These are phyloP conservation scores for Zhuqinia jingwanae DNA, from an alignment of 2,888 invertebrate genomes.

Conservation along the genomic window DNA sequence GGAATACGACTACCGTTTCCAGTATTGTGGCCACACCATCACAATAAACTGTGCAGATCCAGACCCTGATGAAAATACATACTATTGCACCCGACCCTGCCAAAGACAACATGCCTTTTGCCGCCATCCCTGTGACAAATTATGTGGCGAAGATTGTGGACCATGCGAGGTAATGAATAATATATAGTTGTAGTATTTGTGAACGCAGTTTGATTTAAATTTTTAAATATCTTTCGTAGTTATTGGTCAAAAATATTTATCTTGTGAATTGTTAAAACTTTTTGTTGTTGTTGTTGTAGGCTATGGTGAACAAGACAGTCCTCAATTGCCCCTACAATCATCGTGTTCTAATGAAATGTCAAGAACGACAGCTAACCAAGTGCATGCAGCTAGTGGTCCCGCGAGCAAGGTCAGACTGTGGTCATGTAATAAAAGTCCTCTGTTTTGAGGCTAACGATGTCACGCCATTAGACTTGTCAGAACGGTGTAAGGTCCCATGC, in stretches of 20 bases:
- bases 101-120: no score
- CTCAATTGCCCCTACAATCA: neutral
- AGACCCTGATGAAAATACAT: neutral
- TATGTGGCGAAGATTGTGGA: no score
- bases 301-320: conserved; percentile 57
- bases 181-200: no score
- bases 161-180: no score
- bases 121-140: no score
- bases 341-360: no score
- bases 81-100: neutral
- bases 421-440: conserved; percentile 12
- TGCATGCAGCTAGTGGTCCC: neutral
- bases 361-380: neutral
- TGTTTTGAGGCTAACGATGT: conserved; percentile 12
- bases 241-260: no score
- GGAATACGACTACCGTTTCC: neutral
- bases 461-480: conserved; percentile 27
- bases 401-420: conserved; percentile 11
- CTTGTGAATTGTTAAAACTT: no score
- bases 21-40: conserved; percentile 9
- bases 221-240: no score
- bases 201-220: no score
- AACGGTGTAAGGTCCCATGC: conserved; percentile 37
- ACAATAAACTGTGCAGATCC: neutral
- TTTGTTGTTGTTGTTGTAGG: no score